phyloP scores from a whole-genome alignment of 2,797 vertebrate species.

The Oreochromis grahami region DNA sequence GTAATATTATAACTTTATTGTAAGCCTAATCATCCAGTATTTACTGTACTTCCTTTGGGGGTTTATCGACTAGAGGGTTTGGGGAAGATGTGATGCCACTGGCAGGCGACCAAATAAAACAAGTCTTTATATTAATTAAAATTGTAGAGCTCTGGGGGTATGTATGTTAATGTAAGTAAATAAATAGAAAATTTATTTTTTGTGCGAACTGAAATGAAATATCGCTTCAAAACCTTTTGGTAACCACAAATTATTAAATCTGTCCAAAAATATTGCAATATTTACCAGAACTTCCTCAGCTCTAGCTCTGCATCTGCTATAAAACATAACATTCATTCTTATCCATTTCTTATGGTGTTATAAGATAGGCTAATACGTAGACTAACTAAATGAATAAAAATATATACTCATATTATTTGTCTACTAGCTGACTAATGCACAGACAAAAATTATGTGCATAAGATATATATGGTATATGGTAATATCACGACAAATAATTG shows the following conservation, averaged over 20 bases:
- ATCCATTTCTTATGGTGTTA: not conserved
- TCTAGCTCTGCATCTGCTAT: not conserved
- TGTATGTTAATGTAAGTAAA: not conserved
- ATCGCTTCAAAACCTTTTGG: not conserved
- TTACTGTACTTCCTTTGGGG: not conserved
- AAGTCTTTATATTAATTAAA: not conserved
- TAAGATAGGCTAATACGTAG: not conserved
- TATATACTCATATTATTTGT: not conserved
- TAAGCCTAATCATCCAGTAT: not conserved
- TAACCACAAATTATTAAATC: not conserved
- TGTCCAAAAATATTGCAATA: not conserved
- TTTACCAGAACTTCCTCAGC: not conserved
- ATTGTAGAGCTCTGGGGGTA: not conserved
- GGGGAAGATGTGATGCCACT: not conserved
- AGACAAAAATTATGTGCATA: not conserved
- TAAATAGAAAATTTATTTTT: not conserved
- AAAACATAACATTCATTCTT: not conserved
- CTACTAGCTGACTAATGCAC: too few relatives aligned
- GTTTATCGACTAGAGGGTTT: not conserved
- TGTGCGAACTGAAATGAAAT: not conserved
- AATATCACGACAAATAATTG: not conserved
- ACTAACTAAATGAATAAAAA: not conserved
- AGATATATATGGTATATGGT: not conserved
- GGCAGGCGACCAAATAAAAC: not conserved
- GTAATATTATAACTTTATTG: not conserved